These are phyloP conservation scores for Scatophagus argus DNA, from an alignment of 2,113 vertebrate species.

Conservation along the genomic window DNA sequence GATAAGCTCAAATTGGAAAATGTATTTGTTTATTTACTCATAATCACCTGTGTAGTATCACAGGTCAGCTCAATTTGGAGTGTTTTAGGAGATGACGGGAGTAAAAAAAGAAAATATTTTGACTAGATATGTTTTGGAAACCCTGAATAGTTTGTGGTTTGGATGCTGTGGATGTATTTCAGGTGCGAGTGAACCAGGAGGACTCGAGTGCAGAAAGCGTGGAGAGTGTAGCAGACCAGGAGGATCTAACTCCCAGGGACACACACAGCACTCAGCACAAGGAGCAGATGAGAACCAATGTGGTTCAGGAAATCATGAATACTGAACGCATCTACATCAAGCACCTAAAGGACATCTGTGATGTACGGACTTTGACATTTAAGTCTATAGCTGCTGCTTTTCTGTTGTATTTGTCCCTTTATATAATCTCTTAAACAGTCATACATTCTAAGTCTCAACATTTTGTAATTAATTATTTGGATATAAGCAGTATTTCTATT, in stretches of 20 bases:
- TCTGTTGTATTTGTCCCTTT: not conserved
- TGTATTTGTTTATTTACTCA: too few relatives aligned
- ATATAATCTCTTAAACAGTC: not conserved
- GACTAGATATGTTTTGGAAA: not conserved
- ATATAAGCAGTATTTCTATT: not conserved
- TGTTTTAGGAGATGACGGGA: too few relatives aligned
- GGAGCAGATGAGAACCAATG: constrained; percentile 97
- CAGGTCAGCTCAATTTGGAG: too few relatives aligned
- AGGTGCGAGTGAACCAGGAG: constrained; percentile 99
- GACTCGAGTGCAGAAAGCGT: constrained; percentile 84
- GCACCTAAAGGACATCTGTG: constrained; percentile 97
- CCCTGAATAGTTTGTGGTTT: not conserved
- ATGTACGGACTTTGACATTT: constrained; percentile 80
- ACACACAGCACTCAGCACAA: constrained; percentile 88
- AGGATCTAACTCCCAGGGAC: constrained; percentile 81
- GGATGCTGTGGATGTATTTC: constrained; percentile 42
- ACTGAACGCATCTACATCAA: constrained; percentile 98
- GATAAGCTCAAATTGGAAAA: too few relatives aligned
- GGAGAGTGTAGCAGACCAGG: constrained; percentile 83
- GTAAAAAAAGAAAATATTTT: not conserved
- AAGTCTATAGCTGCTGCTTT: not conserved
- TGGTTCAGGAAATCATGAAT: constrained; percentile 97
- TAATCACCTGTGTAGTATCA: too few relatives aligned
- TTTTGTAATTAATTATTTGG: not conserved
- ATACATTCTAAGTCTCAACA: not conserved